Conservation (phyloP, 2,113 vertebrate genomes). For the Onychorhynchus coronatus region DNA sequence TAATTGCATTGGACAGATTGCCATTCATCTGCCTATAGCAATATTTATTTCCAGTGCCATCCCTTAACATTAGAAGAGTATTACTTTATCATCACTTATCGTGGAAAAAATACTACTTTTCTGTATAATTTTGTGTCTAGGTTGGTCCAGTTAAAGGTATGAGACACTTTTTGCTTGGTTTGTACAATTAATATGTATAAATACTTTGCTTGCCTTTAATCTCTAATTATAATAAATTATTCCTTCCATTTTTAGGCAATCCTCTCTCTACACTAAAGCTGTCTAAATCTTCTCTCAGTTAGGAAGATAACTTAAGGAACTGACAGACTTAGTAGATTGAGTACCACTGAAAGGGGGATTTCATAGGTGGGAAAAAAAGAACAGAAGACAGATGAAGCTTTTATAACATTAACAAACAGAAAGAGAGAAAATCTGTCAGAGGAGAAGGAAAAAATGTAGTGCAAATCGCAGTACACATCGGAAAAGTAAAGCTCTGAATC, state of each 20-base stretch:
- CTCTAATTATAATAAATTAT: background rate
- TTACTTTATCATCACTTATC: background rate
- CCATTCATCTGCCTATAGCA: background rate
- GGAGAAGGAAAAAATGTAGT: background rate
- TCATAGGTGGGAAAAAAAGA: background rate
- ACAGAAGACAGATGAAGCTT: background rate
- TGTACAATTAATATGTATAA: background rate
- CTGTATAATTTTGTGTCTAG: background rate
- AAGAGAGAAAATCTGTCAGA: background rate
- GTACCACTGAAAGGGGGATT: background rate
- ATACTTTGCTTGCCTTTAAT: background rate
- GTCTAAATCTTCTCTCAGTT: background rate
- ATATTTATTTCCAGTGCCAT: constrained; percentile 37
- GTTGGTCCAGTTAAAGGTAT: background rate
- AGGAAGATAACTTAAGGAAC: background rate
- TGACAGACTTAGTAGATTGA: background rate
- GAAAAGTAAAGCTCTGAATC: background rate
- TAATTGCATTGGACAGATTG: constrained; percentile 17
- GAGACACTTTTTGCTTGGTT: background rate
- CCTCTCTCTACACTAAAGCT: background rate
- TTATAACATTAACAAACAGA: background rate
- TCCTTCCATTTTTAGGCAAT: background rate
- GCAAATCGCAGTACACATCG: background rate
- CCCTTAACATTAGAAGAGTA: constrained; percentile 9
- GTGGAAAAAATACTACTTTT: background rate